phyloP scores from a whole-genome alignment of 2,888 invertebrate genomes.

The Sinelater perroti region DNA sequence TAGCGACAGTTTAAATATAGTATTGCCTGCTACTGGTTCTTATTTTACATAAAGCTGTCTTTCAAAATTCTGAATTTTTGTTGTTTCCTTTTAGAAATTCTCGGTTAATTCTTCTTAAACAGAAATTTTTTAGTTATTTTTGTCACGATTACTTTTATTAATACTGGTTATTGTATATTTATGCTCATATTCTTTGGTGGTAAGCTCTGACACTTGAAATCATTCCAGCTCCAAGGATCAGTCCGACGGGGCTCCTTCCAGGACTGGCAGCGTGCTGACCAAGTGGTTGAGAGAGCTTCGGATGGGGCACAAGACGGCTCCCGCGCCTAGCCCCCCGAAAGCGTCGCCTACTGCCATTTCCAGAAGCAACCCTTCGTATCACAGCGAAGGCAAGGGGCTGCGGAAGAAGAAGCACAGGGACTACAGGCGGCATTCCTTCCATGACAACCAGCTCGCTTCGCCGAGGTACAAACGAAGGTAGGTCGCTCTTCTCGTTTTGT shows the following conservation, averaged over 20 bases:
- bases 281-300: conserved; percentile 47
- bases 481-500: too few species aligned
- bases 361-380: conserved; percentile 41
- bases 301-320: conserved; percentile 25
- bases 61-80: too few species aligned
- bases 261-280: conserved; percentile 33
- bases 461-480: conserved; percentile 42
- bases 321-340: neutral
- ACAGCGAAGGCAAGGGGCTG: conserved; percentile 43
- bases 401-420: conserved; percentile 38
- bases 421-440: conserved; percentile 47
- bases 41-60: too few species aligned
- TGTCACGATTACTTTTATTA: too few species aligned
- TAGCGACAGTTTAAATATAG: too few species aligned
- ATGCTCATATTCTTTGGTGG: too few species aligned
- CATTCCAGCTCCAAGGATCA: conserved; percentile 13
- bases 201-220: too few species aligned
- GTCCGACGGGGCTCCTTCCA: conserved; percentile 9
- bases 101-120: too few species aligned
- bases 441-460: conserved; percentile 40
- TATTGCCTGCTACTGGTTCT: too few species aligned
- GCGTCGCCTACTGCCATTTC: conserved; percentile 8
- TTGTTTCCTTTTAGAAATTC: too few species aligned
- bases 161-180: too few species aligned
- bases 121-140: too few species aligned